Evolutionary conservation across 37 sponge, comb jelly and placozoan species (phyloP), one percentile per base, ranked within the genome.

Genomic region (Lycopodina hypogea): DNA sequence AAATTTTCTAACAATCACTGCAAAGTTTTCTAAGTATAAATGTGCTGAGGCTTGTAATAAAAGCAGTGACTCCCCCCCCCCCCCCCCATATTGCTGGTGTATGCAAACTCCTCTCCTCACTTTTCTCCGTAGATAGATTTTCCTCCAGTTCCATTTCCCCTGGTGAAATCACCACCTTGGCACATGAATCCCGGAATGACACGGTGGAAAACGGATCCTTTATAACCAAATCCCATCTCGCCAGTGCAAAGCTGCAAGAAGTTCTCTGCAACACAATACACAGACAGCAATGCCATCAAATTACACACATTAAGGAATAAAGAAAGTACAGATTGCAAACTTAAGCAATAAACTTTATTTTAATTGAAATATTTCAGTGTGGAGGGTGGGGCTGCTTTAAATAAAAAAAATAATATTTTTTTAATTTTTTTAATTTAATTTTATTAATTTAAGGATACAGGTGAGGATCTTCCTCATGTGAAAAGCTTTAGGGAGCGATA

Each of bases 141-240:
- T 66, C 96, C 96, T 23, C 99, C 99, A 0, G 99, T 98, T 28
- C 96, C 96, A 56, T 96, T 90, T 12, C 76, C 64, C 14, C 84
- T 83, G 30, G 90, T 90, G 77, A 93, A 92, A 84, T 96, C 96
- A 3, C 96, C 96, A 36, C 96, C 96, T 53, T 96, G 96, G 75
- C 88, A 88, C 93, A 98, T 93, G 71, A 98, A 98, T 50, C 91
- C 84, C 12, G 96, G 94, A 9, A 98, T 98, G 52, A 98, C 83
- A 35, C 99, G 83, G 66, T 98, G 99, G 69, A 98, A 93, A 34
- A 80, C 74, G n/a, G 83, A 84, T 19, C 94, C 94, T 59, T 91
- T 91, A 80, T 84, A 98, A 21, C 99, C 99, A 61, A 90, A 93
- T 51, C 99, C 96, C 67, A 93, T 91, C 72, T 98, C 99, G 7